Base-by-base conservation (phyloP, 2,113 vertebrate genomes). In the Oreochromis aureus region DNA sequence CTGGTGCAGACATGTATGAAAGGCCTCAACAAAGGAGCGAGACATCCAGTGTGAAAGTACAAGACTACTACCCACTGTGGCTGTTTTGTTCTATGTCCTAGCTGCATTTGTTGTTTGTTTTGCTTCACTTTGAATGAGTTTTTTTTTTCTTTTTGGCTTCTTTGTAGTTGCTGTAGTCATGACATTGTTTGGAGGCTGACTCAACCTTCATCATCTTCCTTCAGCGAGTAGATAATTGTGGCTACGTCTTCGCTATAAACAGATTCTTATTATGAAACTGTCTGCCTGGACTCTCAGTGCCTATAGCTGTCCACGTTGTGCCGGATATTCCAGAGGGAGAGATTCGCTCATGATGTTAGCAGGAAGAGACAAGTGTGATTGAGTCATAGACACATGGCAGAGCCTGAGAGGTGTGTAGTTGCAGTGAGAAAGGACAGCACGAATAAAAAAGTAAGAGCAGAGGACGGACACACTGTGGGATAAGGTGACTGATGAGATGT, bases 341-440 rank as follows among this genome's bases (percentile, higher is more conserved):
- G 84, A 73, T 86, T 55, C 34, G 30, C 11, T 61, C 16, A 9
- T 91, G 93, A 93, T 39, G 80, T 83, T 90, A 92, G 89, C 87
- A 91, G 82, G 83, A 91, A 82, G 87, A 76, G 94, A 93, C 92
- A 92, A 86, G 90, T 86, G 89, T 91, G 93, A 93, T 90, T 81
- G 86, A 93, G 86, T 92, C 82, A 90, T 76, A 46, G 81, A 87
- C 87, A 86, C 87, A 82, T 63, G 87, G 61, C 80, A 19, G 82
- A 63, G 89, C 54, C 41, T n/a, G 32, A 80, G 84, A 80, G 88
- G 81, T 83, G 83, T 34, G 87, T 54, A 46, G 78, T 5, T 54
- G 69, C 54, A 41, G 63, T 78, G 30, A 55, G 55, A 61, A 16
- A 32, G 69, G n/a, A 71, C 41, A 22, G 44, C 78, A 83, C 32